A percentile compares a stretch with the other conserved stretches of the same genome.
These are phyloP conservation scores for Heterotilapia buettikoferi DNA, from an alignment of 2,113 vertebrate species.

Conservation along the genomic window DNA sequence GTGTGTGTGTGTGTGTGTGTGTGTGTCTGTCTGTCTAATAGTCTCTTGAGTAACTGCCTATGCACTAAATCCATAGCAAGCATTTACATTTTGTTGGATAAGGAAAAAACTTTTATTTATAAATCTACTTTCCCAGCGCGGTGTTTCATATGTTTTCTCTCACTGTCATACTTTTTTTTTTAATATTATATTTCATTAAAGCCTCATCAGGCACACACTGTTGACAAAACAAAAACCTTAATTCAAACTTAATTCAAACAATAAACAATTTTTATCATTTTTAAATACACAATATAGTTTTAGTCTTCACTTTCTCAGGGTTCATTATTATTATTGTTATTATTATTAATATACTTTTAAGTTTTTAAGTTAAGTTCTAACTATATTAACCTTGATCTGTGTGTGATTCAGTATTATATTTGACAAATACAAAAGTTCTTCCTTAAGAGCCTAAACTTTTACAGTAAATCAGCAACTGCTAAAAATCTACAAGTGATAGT, in stretches of 20 bases:
- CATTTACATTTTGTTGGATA: not conserved
- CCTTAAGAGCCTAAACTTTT: not conserved
- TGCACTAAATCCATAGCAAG: not conserved
- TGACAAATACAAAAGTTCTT: not conserved
- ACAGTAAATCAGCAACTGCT: not conserved
- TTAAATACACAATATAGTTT: not conserved
- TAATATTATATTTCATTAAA: not conserved
- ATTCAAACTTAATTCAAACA: not conserved
- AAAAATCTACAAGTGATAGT: not conserved
- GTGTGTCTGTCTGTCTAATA: conserved; percentile 1
- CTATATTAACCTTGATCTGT: not conserved
- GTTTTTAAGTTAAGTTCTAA: not conserved
- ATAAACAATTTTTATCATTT: not conserved
- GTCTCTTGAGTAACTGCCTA: not conserved
- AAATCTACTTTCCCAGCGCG: not conserved
- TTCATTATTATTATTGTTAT: not conserved
- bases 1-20: not conserved
- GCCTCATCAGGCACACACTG: not conserved
- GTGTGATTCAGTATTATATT: not conserved
- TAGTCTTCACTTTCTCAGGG: not conserved
- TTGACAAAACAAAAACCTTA: not conserved
- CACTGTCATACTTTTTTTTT: fast-evolving
- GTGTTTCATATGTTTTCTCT: not conserved
- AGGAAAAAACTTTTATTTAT: not conserved
- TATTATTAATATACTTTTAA: fast-evolving